Conservation (phyloP, 2,888 invertebrate genomes). For the Ichneumon xanthorius region DNA sequence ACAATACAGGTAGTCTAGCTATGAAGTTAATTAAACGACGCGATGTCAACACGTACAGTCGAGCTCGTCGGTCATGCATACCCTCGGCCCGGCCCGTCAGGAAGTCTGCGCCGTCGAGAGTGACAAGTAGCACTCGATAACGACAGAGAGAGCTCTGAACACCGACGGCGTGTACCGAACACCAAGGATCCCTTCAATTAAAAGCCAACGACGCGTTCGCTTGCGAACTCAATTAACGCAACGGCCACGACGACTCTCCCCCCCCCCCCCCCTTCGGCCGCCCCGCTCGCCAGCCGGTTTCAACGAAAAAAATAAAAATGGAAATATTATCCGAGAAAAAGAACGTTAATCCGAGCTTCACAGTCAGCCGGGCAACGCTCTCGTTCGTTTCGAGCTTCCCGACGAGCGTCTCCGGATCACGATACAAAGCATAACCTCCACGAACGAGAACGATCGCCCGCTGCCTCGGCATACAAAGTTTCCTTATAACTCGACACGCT, state of each 20-base stretch:
- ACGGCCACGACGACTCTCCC: slow-evolving; percentile 27
- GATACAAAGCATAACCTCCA: slow-evolving; percentile 68
- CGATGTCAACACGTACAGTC: background rate
- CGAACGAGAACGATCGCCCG: slow-evolving; percentile 53
- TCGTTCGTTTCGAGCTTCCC: slow-evolving; percentile 63
- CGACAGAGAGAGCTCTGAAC: slow-evolving; percentile 59
- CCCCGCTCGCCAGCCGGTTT: background rate
- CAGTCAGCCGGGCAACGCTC: slow-evolving; percentile 38
- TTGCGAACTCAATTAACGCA: slow-evolving; percentile 58
- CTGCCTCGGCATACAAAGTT: slow-evolving; percentile 67
- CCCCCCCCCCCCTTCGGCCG: background rate
- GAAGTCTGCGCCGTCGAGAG: slow-evolving; percentile 70
- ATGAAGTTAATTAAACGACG: slow-evolving; percentile 57
- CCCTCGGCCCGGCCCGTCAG: slow-evolving; percentile 19
- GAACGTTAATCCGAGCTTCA: slow-evolving; percentile 42
- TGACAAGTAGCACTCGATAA: slow-evolving; percentile 81
- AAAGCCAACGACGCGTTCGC: slow-evolving; percentile 53
- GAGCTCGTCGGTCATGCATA: slow-evolving; percentile 41
- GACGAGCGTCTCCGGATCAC: slow-evolving; percentile 67
- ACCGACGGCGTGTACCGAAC: slow-evolving; percentile 80
- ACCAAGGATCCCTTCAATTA: slow-evolving; percentile 77
- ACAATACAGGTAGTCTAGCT: slow-evolving; percentile 6
- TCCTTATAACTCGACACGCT: slow-evolving; percentile 62
- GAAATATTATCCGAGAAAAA: slow-evolving; percentile 16
- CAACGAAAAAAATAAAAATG: slow-evolving; percentile 12